Percentiles rank a stretch among this genome's conserved stretches.
Evolutionary conservation across 2,888 invertebrate genomes (phyloP).

Genomic region (Dugesia japonica): DNA sequence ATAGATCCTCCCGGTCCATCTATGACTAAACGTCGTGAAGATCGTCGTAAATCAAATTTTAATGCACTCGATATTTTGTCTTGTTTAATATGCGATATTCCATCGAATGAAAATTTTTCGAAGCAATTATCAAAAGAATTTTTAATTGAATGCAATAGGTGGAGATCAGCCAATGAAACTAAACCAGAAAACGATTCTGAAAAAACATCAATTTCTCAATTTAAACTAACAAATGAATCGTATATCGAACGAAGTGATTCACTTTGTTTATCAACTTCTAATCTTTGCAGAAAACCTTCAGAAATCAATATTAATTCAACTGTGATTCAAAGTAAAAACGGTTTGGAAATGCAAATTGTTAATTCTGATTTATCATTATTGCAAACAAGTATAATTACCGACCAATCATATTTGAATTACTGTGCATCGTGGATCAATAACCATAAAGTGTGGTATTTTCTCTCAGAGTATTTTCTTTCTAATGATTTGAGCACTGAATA

Average conservation of each 20-base stretch:
- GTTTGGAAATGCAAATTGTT: background rate
- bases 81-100: background rate
- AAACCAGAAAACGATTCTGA: background rate
- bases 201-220: background rate
- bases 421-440: background rate
- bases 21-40: constrained; percentile 27
- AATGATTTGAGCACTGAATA: background rate
- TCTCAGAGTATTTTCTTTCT: background rate
- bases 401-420: background rate
- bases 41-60: constrained; percentile 27
- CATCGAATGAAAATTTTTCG: constrained; percentile 4
- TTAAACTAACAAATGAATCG: background rate
- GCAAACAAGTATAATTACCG: background rate
- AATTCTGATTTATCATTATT: no score
- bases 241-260: background rate
- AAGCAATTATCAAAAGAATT: background rate
- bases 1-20: constrained; percentile 66
- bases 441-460: background rate
- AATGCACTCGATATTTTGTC: background rate
- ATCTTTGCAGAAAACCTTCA: background rate
- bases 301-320: background rate
- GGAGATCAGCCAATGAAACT: constrained; percentile 24
- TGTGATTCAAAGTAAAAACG: background rate
- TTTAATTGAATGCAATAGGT: constrained; percentile 20
- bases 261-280: background rate